A percentile compares a stretch with the other conserved stretches of the same genome.
These are phyloP conservation scores for Eciton burchellii DNA, from an alignment of 1,140 invertebrate genomes.

Conservation along the genomic window DNA sequence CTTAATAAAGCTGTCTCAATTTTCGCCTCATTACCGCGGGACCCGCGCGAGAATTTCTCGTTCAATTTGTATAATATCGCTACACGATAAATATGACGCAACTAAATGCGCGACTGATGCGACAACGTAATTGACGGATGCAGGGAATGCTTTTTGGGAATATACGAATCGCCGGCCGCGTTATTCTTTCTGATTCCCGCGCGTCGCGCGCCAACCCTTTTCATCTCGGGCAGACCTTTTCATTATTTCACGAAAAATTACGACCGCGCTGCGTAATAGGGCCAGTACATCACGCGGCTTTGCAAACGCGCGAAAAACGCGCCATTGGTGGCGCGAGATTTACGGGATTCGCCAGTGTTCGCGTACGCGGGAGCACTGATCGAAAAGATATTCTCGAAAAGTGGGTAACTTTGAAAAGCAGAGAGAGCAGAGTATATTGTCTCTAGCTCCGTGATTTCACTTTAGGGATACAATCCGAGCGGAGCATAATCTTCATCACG, in stretches of 20 bases:
- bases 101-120: background rate
- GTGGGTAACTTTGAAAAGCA: background rate
- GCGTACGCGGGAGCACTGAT: constrained; percentile 40
- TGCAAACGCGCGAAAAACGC: constrained; percentile 68
- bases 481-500: too few relatives aligned
- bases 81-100: background rate
- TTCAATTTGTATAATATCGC: constrained; percentile 76
- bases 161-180: background rate
- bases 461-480: background rate
- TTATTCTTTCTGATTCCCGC: constrained; percentile 13
- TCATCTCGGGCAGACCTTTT: constrained; percentile 59
- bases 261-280: constrained; percentile 64
- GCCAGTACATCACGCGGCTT: constrained; percentile 56
- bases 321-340: constrained; percentile 60
- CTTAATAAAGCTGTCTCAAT: constrained; percentile 85
- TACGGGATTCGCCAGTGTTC: constrained; percentile 28
- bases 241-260: constrained; percentile 72
- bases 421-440: background rate
- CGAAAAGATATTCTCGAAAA: constrained; percentile 45
- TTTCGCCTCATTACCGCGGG: constrained; percentile 82
- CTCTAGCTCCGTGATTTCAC: background rate
- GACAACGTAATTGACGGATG: too few relatives aligned
- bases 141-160: too few relatives aligned
- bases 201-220: constrained; percentile 4
- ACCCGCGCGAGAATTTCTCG: constrained; percentile 79